Conservation (phyloP, 2,113 vertebrate species). For the Corvus cornix region DNA sequence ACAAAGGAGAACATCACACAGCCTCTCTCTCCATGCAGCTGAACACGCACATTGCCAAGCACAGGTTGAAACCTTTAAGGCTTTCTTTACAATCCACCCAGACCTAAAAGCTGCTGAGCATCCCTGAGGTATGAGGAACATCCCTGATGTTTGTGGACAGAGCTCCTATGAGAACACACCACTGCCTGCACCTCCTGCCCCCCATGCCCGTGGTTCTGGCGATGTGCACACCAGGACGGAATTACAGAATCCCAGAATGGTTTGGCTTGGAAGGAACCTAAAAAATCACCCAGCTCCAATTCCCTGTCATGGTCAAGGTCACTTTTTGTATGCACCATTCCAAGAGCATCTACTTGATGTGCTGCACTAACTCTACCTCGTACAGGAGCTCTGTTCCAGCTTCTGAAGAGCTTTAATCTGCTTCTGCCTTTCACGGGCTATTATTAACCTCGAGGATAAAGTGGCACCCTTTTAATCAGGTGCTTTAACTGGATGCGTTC, state of each 20-base stretch:
- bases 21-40: background rate
- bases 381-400: background rate
- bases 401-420: slow-evolving; percentile 36
- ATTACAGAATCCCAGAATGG: background rate
- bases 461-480: background rate
- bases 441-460: slow-evolving; percentile 61
- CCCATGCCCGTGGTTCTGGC: rapidly evolving
- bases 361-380: background rate
- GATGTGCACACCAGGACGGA: rapidly evolving
- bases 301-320: background rate
- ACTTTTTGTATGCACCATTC: background rate
- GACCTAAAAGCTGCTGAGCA: background rate
- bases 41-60: background rate
- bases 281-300: background rate
- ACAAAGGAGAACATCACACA: background rate
- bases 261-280: background rate
- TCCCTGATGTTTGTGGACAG: background rate
- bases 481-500: background rate
- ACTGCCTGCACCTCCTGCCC: background rate
- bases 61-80: background rate
- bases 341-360: background rate
- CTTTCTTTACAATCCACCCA: background rate
- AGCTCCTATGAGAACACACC: rapidly evolving
- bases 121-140: background rate
- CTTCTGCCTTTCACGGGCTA: slow-evolving; percentile 28